phyloP scores from a whole-genome alignment of 2,113 vertebrate species.

The Ameiurus melas region DNA sequence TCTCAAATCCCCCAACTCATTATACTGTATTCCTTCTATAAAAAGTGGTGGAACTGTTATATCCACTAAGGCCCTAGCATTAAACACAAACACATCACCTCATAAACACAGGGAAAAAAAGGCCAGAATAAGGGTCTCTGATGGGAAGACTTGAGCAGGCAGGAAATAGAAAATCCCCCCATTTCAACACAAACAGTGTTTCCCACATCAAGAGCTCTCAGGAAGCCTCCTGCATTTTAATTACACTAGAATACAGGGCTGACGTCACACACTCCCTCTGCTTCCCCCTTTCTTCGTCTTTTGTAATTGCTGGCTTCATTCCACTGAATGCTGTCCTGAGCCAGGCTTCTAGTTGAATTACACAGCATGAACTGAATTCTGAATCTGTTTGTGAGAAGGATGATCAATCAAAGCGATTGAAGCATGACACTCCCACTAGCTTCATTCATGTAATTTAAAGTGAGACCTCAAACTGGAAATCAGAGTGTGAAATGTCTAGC shows the following conservation, averaged over 20 bases:
- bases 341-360: constrained; percentile 2
- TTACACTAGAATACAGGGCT: constrained; percentile 36
- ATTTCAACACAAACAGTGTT: background rate
- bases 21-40: background rate
- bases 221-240: constrained; percentile 21
- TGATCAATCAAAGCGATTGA: background rate
- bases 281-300: background rate
- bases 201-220: constrained; percentile 13
- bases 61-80: background rate
- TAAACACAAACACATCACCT: background rate
- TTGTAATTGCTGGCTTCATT: constrained; percentile 11
- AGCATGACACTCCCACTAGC: too few relatives aligned
- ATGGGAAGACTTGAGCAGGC: background rate
- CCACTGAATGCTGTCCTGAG: background rate
- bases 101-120: background rate
- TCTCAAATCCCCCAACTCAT: background rate
- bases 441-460: background rate
- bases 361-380: background rate
- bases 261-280: constrained; percentile 17
- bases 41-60: background rate
- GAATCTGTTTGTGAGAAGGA: constrained; percentile 27
- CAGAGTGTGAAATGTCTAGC: background rate
- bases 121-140: background rate
- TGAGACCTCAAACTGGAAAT: background rate
- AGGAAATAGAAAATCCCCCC: background rate